Evolutionary conservation across 30 jellyfish, hydroid and myxozoan species (phyloP).

Genomic region (Rhopilema esculentum): DNA sequence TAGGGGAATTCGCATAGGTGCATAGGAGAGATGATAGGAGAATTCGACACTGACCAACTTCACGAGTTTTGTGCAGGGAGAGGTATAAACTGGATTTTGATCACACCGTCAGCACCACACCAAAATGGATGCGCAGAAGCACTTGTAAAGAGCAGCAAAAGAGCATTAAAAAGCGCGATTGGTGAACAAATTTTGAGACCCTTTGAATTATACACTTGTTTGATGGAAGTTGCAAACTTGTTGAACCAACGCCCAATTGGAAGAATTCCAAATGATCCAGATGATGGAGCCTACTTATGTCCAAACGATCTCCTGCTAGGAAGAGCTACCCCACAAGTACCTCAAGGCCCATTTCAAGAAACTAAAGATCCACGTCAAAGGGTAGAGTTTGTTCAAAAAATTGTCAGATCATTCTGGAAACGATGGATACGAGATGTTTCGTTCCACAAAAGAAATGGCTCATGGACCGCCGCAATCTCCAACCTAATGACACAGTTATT

Average conservation of each 20-base stretch:
- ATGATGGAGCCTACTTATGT: slow-evolving; percentile 83
- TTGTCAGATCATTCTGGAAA: slow-evolving; percentile 67
- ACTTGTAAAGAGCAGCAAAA: slow-evolving; percentile 61
- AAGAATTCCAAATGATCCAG: slow-evolving; percentile 77
- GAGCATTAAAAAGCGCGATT: slow-evolving; percentile 45
- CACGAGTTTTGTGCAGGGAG: slow-evolving; percentile 55
- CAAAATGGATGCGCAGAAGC: slow-evolving; percentile 82
- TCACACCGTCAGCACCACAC: slow-evolving; percentile 79
- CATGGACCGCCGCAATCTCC: slow-evolving; percentile 56
- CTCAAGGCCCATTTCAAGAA: slow-evolving; percentile 85
- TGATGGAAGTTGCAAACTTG: slow-evolving; percentile 67
- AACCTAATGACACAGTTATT: slow-evolving; percentile 47
- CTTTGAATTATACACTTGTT: slow-evolving; percentile 63
- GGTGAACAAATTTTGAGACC: slow-evolving; percentile 73
- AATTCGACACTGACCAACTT: slow-evolving; percentile 42
- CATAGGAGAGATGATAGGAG: slow-evolving; percentile 64
- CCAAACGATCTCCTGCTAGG: slow-evolving; percentile 82
- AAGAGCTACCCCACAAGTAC: slow-evolving; percentile 78
- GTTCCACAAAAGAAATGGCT: slow-evolving; percentile 59
- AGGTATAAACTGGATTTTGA: slow-evolving; percentile 72
- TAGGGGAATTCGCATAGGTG: slow-evolving; percentile 35
- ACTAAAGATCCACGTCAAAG: slow-evolving; percentile 58
- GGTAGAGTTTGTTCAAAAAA: slow-evolving; percentile 67
- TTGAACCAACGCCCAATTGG: slow-evolving; percentile 78
- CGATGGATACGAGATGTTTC: slow-evolving; percentile 73